Evolutionary conservation across 1,140 invertebrate species (phyloP), one percentile per base, ranked within the genome.

Genomic region (Nilaparvata lugens): DNA sequence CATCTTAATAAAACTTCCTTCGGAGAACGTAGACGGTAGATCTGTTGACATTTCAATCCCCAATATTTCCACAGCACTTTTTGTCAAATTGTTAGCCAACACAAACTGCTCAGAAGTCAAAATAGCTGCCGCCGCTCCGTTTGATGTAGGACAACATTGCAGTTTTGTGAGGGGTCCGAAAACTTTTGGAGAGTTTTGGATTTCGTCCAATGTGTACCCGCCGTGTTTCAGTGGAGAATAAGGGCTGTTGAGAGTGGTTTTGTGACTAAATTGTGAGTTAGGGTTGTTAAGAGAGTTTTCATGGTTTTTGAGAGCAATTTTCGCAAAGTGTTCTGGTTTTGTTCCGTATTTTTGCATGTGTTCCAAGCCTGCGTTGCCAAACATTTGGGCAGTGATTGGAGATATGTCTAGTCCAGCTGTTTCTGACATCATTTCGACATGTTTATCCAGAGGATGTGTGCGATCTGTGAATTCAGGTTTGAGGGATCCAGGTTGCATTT

Each of bases 261-360:
- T 11, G 14, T 13, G 14, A 59, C 52, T 16, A 31, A n/a, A n/a
- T n/a, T n/a, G n/a, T n/a, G n/a, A n/a, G n/a, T n/a, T n/a, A n/a
- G 95, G 95, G 79, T 99, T 98, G 69, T 98, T 97, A 0, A 83
- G 80, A 0, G 95, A 98, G 79, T 98, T 95, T 66, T 93, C 86
- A 74, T 98, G 95, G 76, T 99, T 98, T 73, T 99, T 99, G 64
- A 88, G 88, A 0, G 95, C 96, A 70, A 99, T 95, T 79, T 98
- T 98, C 1, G 94, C 96, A 73, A 98, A 88, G 72, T 98, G 95
- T 55, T 93, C 83, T 19, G 86, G 81, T 64, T 84, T 95, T 0
- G 94, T 95, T 23, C 94, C 95, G 76, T 97, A 97, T 74, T 95
- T 96, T 69, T 93, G 83, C 93, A 98, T 98, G 70, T 99, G 95